These are phyloP conservation scores for Oligia strigilis DNA, from an alignment of 2,888 invertebrate species.

Conservation along the genomic window DNA sequence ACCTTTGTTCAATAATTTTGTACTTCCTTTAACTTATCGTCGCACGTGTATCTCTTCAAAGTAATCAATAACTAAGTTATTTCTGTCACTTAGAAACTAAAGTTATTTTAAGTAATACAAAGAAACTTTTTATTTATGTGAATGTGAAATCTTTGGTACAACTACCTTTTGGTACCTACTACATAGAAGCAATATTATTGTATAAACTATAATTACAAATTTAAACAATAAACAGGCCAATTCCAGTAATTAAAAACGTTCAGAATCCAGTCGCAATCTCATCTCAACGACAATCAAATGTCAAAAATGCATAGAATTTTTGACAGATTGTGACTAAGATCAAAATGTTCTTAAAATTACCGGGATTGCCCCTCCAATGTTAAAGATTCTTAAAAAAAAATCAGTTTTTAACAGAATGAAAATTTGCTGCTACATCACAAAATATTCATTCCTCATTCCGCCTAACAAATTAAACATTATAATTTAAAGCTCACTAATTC, in stretches of 20 bases:
- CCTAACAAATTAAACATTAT: not conserved
- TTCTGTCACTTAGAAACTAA: conserved; percentile 27
- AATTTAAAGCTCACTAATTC: conserved; percentile 15
- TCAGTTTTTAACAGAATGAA: not conserved
- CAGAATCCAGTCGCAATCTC: not conserved
- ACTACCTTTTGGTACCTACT: not conserved
- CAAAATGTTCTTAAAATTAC: not conserved
- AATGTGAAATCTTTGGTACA: conserved; percentile 24
- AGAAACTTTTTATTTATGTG: conserved; percentile 9
- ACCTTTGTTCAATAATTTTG: conserved; percentile 10
- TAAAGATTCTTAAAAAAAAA: not conserved
- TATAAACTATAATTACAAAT: not conserved
- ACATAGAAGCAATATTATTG: conserved; percentile 2
- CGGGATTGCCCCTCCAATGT: not conserved
- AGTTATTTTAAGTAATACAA: conserved; percentile 54
- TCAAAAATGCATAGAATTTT: not conserved
- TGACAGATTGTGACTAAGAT: not conserved
- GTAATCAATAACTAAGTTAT: conserved; percentile 44
- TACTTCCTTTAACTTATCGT: not conserved
- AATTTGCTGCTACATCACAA: not conserved
- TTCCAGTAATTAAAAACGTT: not conserved
- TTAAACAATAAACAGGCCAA: not conserved
- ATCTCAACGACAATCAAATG: not conserved
- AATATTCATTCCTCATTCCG: not conserved
- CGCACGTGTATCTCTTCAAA: conserved; percentile 31